Evolutionary conservation across 2,797 vertebrate genomes (phyloP).

Genomic region (Pseudomugil gertrudae): DNA sequence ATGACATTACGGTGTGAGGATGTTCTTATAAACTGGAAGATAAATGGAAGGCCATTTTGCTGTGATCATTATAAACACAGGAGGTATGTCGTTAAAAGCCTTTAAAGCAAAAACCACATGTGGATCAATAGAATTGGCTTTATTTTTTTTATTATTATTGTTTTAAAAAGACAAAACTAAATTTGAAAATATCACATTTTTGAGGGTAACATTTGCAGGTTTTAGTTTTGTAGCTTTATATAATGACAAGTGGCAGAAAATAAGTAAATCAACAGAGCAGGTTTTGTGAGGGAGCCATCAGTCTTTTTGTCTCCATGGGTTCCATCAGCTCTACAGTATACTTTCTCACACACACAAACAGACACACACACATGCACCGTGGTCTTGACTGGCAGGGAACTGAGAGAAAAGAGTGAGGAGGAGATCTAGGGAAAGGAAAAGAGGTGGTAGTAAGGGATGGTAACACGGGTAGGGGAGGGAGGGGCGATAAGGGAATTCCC

Average conservation of each 20-base stretch:
- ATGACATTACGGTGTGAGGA: slow-evolving; percentile 40
- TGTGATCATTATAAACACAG: slow-evolving; percentile 37
- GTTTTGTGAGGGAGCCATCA: slow-evolving; percentile 74
- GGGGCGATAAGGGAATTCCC: slow-evolving; percentile 87
- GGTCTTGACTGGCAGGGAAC: slow-evolving; percentile 84
- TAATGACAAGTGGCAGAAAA: slow-evolving; percentile 65
- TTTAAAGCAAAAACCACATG: slow-evolving; percentile 29
- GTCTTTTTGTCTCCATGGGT: slow-evolving; percentile 68
- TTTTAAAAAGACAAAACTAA: neutral
- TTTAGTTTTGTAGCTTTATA: slow-evolving; percentile 63
- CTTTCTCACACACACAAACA: slow-evolving; percentile 15
- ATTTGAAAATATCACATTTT: slow-evolving; percentile 34
- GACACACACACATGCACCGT: slow-evolving; percentile 38
- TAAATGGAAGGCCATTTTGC: slow-evolving; percentile 44
- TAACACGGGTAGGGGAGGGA: slow-evolving; percentile 76
- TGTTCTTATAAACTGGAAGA: slow-evolving; percentile 48
- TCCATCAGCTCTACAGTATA: slow-evolving; percentile 80
- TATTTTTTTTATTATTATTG: neutral
- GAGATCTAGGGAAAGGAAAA: slow-evolving; percentile 65
- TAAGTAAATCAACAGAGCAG: slow-evolving; percentile 59
- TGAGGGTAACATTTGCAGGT: slow-evolving; percentile 49
- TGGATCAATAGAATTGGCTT: slow-evolving; percentile 1
- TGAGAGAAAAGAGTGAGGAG: slow-evolving; percentile 56
- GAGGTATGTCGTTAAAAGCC: slow-evolving; percentile 30
- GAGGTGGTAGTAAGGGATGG: slow-evolving; percentile 71